These are phyloP conservation scores for Globia sparganii DNA, from an alignment of 2,888 invertebrate species.

Conservation along the genomic window DNA sequence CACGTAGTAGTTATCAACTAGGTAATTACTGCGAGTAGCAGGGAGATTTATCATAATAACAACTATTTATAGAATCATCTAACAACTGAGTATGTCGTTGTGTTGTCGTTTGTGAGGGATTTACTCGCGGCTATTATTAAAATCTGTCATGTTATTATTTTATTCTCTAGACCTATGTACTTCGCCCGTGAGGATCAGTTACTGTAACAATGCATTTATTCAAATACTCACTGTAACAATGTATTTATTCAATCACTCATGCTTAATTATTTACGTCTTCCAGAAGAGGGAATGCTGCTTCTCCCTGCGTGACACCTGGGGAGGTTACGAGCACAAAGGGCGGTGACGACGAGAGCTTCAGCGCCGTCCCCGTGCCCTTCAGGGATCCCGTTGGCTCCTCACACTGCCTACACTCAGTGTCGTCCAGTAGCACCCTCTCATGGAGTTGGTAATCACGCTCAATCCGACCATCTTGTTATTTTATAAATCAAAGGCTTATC, in stretches of 20 bases:
- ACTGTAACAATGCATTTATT: background rate
- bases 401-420: background rate
- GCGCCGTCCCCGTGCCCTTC: background rate
- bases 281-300: constrained; percentile 17
- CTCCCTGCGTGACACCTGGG: background rate
- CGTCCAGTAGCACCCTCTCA: background rate
- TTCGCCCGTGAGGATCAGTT: background rate
- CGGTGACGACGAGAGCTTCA: background rate
- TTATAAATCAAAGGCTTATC: background rate
- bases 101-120: background rate
- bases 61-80: constrained; percentile 1
- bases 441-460: background rate
- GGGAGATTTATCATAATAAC: background rate
- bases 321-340: no score
- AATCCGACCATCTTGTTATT: background rate
- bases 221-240: no score
- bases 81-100: background rate
- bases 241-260: background rate
- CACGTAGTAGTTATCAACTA: background rate
- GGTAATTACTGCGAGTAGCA: background rate
- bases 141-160: constrained; percentile 18
- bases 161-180: constrained; percentile 5
- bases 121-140: constrained; percentile 9
- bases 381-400: background rate
- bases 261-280: constrained; percentile 2